Evolutionary conservation across 2,797 vertebrate genomes (phyloP), one percentile per base, ranked within the genome.

Genomic region (Tapirus indicus): DNA sequence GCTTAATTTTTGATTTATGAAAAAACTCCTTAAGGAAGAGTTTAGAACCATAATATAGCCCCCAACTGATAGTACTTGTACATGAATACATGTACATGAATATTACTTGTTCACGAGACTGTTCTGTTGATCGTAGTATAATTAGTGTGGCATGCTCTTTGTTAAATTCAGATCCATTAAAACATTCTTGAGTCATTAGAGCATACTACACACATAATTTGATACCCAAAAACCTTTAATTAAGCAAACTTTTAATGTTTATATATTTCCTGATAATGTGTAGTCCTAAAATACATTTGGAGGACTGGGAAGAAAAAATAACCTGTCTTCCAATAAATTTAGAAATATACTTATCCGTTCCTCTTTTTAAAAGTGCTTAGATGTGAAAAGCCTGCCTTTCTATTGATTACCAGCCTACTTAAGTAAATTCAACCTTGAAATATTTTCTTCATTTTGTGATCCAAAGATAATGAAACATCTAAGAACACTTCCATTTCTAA

Each of bases 351-450:
- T 94, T 87, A 83, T 88, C 68, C 92, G 47, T 95, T 87, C 54
- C 64, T 97, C n/a, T 71, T 97, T 97, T 90, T 38, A 69, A 94
- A 96, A 88, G 49, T 95, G 47, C 58, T 94, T 88, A 92, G 44
- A 87, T 77, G 27, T 90, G 74, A 95, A 96, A 93, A 62, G 60
- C 6, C 68, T 97, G 75, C 69, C 58, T 77, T 95, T 94, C 35
- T 78, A 54, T 20, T 91, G 72, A 44, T 83, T 93, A 52, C 88
- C 20, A 96, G 85, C 49, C 38, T 47, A 87, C n/a, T 74, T 91
- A 96, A 82, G 60, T 92, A 68, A 89, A 96, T 83, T 91, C 56
- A 93, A 44, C 75, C 82, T 88, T 88, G 90, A 95, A 62, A 64
- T 56, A 88, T 62, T 94, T 90, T 86, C 56, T 84, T 86, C 58